A percentile compares a stretch with the other conserved stretches of the same genome.
These are phyloP conservation scores for Gymnosoma rotundatum DNA, from an alignment of 2,888 invertebrate species.

Conservation along the genomic window DNA sequence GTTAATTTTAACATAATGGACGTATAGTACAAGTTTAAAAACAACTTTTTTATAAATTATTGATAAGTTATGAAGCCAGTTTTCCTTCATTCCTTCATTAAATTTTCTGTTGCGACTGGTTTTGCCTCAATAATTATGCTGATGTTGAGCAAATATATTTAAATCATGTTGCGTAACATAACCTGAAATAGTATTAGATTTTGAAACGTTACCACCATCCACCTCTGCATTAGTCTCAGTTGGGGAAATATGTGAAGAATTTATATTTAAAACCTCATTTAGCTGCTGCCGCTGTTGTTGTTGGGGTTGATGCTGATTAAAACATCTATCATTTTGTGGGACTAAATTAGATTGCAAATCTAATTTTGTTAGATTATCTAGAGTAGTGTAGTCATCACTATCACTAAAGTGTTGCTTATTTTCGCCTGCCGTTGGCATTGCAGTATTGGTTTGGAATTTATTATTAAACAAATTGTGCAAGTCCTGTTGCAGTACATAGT, in stretches of 20 bases:
- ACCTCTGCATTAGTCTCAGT: not conserved
- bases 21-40: conserved; percentile 50
- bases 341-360: conserved; percentile 9
- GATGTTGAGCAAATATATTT: conserved; percentile 76
- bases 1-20: conserved; percentile 32
- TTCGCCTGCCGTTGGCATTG: not conserved
- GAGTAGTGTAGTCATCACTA: conserved; percentile 59
- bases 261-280: conserved; percentile 25
- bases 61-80: no score
- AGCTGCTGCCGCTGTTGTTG: conserved; percentile 31
- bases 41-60: no score
- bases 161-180: conserved; percentile 79
- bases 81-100: no score
- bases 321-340: conserved; percentile 2
- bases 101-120: no score
- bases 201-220: conserved; percentile 6
- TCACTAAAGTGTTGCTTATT: conserved; percentile 21
- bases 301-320: not conserved
- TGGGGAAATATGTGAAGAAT: conserved; percentile 23
- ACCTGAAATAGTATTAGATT: conserved; percentile 73
- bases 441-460: not conserved
- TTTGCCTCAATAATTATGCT: conserved; percentile 65
- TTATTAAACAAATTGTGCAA: conserved; percentile 52
- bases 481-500: conserved; percentile 73
- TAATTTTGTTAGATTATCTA: conserved; percentile 61